These are phyloP conservation scores for Opisthocomus hoazin DNA, from an alignment of 2,113 vertebrate species.

Conservation along the genomic window DNA sequence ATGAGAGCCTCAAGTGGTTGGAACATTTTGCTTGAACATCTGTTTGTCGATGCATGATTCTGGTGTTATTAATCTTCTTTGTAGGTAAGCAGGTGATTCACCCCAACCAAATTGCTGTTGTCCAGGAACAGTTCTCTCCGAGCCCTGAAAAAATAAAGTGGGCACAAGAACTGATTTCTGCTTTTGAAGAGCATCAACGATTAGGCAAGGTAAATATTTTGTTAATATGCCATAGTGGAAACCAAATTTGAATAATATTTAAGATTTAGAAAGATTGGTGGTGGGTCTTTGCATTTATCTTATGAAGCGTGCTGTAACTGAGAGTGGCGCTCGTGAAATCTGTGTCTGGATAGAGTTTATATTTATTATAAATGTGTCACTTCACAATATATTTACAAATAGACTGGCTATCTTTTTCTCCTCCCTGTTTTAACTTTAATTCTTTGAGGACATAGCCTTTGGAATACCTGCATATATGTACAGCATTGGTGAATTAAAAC, in stretches of 20 bases:
- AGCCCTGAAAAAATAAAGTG: constrained; percentile 87
- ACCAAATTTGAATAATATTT: neutral
- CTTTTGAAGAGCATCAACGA: constrained; percentile 89
- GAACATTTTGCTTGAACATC: constrained; percentile 72
- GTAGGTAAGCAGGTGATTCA: constrained; percentile 98
- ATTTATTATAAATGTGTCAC: neutral
- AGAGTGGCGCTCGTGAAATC: neutral
- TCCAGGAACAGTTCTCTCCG: constrained; percentile 95
- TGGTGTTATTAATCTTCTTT: constrained; percentile 67
- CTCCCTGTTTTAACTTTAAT: neutral
- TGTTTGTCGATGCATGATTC: constrained; percentile 67
- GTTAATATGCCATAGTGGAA: constrained; percentile 22
- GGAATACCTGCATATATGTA: neutral
- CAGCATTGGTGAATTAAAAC: neutral
- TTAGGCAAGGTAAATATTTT: constrained; percentile 89
- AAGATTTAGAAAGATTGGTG: neutral
- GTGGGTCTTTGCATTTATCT: neutral
- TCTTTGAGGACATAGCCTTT: neutral
- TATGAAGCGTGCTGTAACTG: neutral
- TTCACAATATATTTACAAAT: neutral
- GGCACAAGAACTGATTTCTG: constrained; percentile 89
- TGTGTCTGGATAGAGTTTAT: neutral
- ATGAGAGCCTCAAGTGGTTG: constrained; percentile 61
- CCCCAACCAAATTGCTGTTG: constrained; percentile 88
- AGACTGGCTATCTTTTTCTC: neutral